Evolutionary conservation across 2,113 vertebrate species (phyloP), one percentile per base, ranked within the genome.

Genomic region (Stegostoma tigrinum): DNA sequence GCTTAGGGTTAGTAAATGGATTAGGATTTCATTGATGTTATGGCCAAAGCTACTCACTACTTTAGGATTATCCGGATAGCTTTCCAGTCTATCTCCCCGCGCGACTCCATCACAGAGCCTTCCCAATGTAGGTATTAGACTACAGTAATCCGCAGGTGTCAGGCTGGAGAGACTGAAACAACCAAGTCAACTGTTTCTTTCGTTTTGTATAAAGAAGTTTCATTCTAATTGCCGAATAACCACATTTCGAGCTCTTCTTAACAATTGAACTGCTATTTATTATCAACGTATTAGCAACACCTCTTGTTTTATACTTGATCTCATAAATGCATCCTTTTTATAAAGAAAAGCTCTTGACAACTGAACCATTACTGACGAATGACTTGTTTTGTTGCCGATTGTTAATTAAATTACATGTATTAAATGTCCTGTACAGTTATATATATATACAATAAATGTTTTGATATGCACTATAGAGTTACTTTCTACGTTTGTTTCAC

Each of bases 381-480:
- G 87, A 90, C 55, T 89, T 89, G 94, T 72, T 67, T 45, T 72
- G 94, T 95, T 72, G 61, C 64, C 61, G 23, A 38, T 21, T 91
- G 61, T n/a, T 66, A 93, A 95, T 95, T 52, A 95, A 75, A 95
- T 72, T 10, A 72, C 68, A 19, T 72, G 94, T 42, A 95, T 95
- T 95, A 75, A 72, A 72, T 95, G 94, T 67, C 38, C 38, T 93
- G 61, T 72, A 72, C 94, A 95, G 94, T 95, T 95, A 68, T 89
- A 34, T 72, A 90, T 93, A 93, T 95, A 95, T 95, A 68, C 42
- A 95, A 95, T 95, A 95, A 95, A 95, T 72, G 94, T 95, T 95
- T 95, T 95, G 94, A 95, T 95, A 95, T 95, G 24, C 94, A 95
- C 42, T 52, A 27, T 27, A 66, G 45, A 30, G 94, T 95, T 70